Conservation (phyloP, 2,113 vertebrate species). For the Microcebus griseorufus region DNA sequence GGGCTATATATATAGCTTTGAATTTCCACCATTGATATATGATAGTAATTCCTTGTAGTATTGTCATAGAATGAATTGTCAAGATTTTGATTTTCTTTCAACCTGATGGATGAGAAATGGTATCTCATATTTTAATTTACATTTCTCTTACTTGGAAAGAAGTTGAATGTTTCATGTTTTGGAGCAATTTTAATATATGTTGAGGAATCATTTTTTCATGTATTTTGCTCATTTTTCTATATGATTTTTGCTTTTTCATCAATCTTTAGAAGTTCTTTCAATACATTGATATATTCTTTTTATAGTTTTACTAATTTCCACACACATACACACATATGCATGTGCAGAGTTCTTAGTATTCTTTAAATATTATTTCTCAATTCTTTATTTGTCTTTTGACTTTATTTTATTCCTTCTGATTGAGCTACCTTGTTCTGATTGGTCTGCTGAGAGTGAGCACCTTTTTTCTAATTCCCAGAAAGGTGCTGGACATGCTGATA, state of each 20-base stretch:
- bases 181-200: not conserved
- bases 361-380: constrained; percentile 30
- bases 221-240: not conserved
- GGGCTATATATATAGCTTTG: not conserved
- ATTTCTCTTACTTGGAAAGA: not conserved
- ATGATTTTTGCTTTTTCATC: not conserved
- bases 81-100: not conserved
- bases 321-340: not conserved
- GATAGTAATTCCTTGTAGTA: not conserved
- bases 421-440: not conserved
- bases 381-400: constrained; percentile 16
- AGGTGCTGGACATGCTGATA: not conserved
- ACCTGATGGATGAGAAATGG: not conserved
- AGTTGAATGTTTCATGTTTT: not conserved
- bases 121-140: not conserved
- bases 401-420: not conserved
- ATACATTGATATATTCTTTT: not conserved
- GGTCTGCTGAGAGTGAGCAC: not conserved
- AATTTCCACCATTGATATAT: too few relatives aligned
- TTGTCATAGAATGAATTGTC: not conserved
- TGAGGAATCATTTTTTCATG: not conserved
- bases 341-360: not conserved
- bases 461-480: not conserved
- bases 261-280: not conserved
- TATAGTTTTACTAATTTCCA: not conserved